Evolutionary conservation across 2,888 invertebrate genomes (phyloP), one percentile per base, ranked within the genome.

Genomic region (Salpingus planirostris): DNA sequence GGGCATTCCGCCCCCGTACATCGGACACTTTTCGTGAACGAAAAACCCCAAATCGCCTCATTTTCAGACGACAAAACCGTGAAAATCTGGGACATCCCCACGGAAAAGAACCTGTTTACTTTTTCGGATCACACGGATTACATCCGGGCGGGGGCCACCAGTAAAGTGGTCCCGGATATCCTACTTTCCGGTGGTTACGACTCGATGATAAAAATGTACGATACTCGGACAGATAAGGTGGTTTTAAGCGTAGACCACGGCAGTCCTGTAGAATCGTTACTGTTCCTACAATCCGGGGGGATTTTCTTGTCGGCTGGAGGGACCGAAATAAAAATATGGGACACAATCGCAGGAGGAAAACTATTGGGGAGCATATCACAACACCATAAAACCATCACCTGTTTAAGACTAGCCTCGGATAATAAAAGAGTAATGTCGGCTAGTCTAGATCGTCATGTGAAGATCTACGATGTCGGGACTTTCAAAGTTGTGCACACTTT

Each of bases 301-400:
- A 74, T 96, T 50, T 83, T 96, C 55, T 69, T 93, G 26, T 89
- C 91, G 50, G 92, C 92, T 36, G 95, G 93, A 46, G 91, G 90
- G 1, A 88, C 83, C 18, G 84, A 86, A 60, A 80, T 95, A 3
- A 81, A 84, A 63, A 83, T 97, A 1, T 97, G 95, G 95, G 96
- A 97, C 62, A 78, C 84, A 3, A 73, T 92, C 29, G 78, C 86
- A 43, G 90, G 91, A 14, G 93, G 93, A 6, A 81, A 83, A 58
- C 67, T 90, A 31, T 61, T 97, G 13, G 80, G 88, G 2, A 80
- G 78, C 50, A 75, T 97, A 42, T 84, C 84, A 2, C 85, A 90
- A 49, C 97, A 98, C 65, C 92, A 95, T 63, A 97, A 97, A 70
- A 91, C 95, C 0, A 80, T 97, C 1, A 97, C 93, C 0, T 83